These are phyloP conservation scores for Heteropelma amictum DNA, from an alignment of 2,888 invertebrate species.

Conservation along the genomic window DNA sequence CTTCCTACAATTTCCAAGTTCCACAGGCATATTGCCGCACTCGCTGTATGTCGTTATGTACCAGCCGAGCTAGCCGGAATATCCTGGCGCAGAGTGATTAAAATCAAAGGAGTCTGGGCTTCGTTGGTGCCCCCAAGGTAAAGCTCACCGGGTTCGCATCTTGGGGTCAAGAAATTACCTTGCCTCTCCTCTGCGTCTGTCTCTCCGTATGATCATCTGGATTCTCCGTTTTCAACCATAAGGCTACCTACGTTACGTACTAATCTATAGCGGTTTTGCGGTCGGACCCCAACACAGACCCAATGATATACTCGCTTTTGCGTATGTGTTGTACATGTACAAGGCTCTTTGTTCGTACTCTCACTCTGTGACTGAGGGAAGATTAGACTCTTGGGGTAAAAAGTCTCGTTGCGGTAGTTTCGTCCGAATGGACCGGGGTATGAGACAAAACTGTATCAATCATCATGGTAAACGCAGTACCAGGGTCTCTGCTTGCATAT, in stretches of 20 bases:
- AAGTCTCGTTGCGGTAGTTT: no score
- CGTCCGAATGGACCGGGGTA: no score
- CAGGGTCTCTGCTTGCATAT: no score
- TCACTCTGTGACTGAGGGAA: neutral
- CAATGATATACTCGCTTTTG: slow-evolving; percentile 1
- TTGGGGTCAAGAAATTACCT: slow-evolving; percentile 47
- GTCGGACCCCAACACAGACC: slow-evolving; percentile 13
- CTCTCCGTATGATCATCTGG: slow-evolving; percentile 2
- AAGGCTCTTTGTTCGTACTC: neutral
- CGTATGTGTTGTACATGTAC: no score
- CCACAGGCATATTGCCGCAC: slow-evolving; percentile 58
- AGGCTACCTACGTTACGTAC: slow-evolving; percentile 15
- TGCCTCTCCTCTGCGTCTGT: neutral
- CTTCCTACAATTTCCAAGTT: slow-evolving; percentile 68
- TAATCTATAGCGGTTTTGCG: slow-evolving; percentile 7
- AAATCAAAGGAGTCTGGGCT: slow-evolving; percentile 49
- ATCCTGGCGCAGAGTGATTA: slow-evolving; percentile 48
- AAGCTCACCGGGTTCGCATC: slow-evolving; percentile 13
- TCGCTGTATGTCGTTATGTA: slow-evolving; percentile 34
- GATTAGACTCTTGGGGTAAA: no score
- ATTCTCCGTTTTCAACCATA: slow-evolving; percentile 2
- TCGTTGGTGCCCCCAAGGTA: neutral
- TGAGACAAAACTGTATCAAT: no score
- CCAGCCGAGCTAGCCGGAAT: slow-evolving; percentile 1
- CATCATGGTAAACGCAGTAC: no score